Evolutionary conservation across 2,888 invertebrate species (phyloP).

Genomic region (Oeneis ivallda): DNA sequence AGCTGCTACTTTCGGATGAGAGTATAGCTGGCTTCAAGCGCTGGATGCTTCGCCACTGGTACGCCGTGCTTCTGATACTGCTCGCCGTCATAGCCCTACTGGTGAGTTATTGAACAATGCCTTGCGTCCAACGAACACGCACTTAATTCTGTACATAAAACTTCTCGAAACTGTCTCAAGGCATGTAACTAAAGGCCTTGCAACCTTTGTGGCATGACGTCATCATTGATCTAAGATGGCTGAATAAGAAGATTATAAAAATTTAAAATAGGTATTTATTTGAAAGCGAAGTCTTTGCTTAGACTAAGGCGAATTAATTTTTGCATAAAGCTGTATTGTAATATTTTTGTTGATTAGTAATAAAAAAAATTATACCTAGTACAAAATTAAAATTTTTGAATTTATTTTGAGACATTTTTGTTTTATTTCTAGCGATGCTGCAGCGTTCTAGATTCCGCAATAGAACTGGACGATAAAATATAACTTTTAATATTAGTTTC

Average conservation of each 20-base stretch:
- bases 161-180: no score
- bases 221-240: neutral
- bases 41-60: slow-evolving; percentile 96
- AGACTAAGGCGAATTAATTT: no score
- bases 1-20: slow-evolving; percentile 92
- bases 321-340: no score
- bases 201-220: no score
- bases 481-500: slow-evolving; percentile 41
- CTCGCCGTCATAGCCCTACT: slow-evolving; percentile 87
- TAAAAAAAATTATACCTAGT: neutral
- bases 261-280: no score
- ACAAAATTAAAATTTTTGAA: neutral
- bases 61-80: slow-evolving; percentile 89
- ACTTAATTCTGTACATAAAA: no score
- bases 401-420: slow-evolving; percentile 10
- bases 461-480: slow-evolving; percentile 54
- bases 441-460: slow-evolving; percentile 54
- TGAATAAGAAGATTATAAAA: no score
- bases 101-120: neutral
- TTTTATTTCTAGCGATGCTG: slow-evolving; percentile 64
- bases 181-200: no score
- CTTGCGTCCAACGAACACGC: no score
- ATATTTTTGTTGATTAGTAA: no score
- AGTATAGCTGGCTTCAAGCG: slow-evolving; percentile 93
- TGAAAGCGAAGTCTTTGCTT: no score